phyloP scores from a whole-genome alignment of 2,113 vertebrate genomes.

The Vombatus ursinus region DNA sequence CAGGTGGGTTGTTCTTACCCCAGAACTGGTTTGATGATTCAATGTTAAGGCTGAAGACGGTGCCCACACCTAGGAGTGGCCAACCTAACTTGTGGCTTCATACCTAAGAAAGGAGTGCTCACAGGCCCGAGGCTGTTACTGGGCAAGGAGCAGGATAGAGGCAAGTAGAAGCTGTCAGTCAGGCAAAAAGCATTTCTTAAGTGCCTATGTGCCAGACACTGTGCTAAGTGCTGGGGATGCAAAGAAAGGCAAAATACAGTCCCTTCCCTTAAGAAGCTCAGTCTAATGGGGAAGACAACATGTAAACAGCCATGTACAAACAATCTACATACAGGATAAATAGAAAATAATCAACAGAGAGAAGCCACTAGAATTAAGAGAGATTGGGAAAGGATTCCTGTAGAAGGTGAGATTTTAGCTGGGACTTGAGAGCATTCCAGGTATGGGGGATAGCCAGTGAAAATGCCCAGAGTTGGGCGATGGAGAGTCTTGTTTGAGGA shows the following conservation, averaged over 20 bases:
- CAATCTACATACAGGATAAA: neutral
- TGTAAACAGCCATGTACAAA: neutral
- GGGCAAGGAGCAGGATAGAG: too few species aligned
- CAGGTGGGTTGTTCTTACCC: neutral
- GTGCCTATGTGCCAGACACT: too few species aligned
- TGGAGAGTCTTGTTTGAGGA: neutral
- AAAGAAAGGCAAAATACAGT: neutral
- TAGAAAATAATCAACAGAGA: neutral
- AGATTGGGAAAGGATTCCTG: neutral
- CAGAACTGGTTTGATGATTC: neutral
- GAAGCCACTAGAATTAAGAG: neutral
- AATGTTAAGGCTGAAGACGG: neutral
- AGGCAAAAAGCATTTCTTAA: too few species aligned
- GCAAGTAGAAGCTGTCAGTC: too few species aligned
- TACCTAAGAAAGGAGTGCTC: neutral
- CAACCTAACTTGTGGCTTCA: neutral
- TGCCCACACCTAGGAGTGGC: neutral
- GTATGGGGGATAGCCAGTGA: neutral
- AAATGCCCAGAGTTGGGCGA: neutral
- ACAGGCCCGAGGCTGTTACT: too few species aligned
- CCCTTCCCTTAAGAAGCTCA: neutral
- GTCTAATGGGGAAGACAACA: neutral
- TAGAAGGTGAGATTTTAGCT: neutral
- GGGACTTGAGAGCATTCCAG: neutral
- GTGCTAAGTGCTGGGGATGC: too few species aligned